These are phyloP conservation scores for Cyprinus carpio DNA, from an alignment of 2,113 vertebrate genomes.

Conservation along the genomic window DNA sequence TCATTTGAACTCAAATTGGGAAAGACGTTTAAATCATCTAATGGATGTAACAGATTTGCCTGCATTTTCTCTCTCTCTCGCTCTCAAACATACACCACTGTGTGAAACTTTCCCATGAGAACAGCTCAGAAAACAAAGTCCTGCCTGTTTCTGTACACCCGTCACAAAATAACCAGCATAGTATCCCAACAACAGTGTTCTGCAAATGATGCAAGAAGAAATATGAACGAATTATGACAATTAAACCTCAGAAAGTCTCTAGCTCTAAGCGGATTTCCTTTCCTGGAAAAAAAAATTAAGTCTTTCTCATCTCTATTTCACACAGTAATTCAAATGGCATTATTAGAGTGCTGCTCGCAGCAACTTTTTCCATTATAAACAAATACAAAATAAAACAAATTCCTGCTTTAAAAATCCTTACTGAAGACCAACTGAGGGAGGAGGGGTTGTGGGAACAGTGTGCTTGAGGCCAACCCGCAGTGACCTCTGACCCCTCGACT, in stretches of 20 bases:
- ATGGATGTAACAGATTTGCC: constrained; percentile 28
- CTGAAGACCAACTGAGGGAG: constrained; percentile 65
- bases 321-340: constrained; percentile 86
- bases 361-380: constrained; percentile 76
- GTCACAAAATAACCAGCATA: not conserved
- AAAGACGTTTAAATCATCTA: constrained; percentile 16
- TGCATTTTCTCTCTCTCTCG: constrained; percentile 18
- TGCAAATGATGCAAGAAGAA: constrained; percentile 53
- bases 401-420: constrained; percentile 67
- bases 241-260: constrained; percentile 45
- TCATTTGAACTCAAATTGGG: constrained; percentile 31
- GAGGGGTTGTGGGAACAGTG: constrained; percentile 11
- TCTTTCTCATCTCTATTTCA: constrained; percentile 72
- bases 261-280: constrained; percentile 43
- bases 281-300: constrained; percentile 58
- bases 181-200: constrained; percentile 38
- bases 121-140: constrained; percentile 51
- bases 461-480: constrained; percentile 1
- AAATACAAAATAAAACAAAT: constrained; percentile 57
- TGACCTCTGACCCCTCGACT: constrained; percentile 13
- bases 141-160: constrained; percentile 23
- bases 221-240: constrained; percentile 50
- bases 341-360: constrained; percentile 92
- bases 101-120: constrained; percentile 45
- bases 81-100: not conserved